phyloP scores from a whole-genome alignment of 2,113 vertebrate genomes.

The Dascyllus trimaculatus region DNA sequence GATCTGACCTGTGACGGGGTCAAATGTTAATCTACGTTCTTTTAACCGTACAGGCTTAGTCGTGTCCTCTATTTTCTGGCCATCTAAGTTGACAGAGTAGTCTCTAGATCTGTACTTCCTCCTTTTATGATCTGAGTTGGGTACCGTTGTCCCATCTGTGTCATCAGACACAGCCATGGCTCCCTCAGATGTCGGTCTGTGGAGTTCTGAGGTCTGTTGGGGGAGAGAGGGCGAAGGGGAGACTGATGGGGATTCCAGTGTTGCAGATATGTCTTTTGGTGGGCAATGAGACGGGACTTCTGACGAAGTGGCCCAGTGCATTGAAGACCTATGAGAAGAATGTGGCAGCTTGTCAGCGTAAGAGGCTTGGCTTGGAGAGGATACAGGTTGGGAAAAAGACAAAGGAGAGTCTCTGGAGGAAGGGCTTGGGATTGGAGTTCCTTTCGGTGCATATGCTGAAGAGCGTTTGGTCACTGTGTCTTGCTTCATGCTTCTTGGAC shows the following conservation, averaged over 20 bases:
- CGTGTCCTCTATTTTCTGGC: constrained; percentile 90
- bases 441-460: constrained; percentile 89
- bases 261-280: constrained; percentile 80
- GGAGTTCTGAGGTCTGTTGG: constrained; percentile 73
- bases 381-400: constrained; percentile 86
- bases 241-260: constrained; percentile 80
- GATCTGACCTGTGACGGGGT: constrained; percentile 98
- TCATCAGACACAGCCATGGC: constrained; percentile 83
- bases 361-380: constrained; percentile 84
- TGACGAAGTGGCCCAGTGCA: constrained; percentile 86
- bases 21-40: constrained; percentile 97
- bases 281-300: constrained; percentile 77
- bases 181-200: constrained; percentile 81
- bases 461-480: constrained; percentile 90
- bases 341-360: constrained; percentile 83
- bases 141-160: constrained; percentile 83
- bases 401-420: constrained; percentile 86
- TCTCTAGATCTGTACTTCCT: constrained; percentile 95
- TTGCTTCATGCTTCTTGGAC: constrained; percentile 88
- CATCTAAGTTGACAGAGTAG: constrained; percentile 93
- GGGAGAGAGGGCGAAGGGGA: constrained; percentile 74
- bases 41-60: constrained; percentile 98
- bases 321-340: constrained; percentile 81
- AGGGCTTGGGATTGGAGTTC: constrained; percentile 87
- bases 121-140: constrained; percentile 89